Conservation (phyloP, 2,113 vertebrate genomes). For the Epinephelus moara region DNA sequence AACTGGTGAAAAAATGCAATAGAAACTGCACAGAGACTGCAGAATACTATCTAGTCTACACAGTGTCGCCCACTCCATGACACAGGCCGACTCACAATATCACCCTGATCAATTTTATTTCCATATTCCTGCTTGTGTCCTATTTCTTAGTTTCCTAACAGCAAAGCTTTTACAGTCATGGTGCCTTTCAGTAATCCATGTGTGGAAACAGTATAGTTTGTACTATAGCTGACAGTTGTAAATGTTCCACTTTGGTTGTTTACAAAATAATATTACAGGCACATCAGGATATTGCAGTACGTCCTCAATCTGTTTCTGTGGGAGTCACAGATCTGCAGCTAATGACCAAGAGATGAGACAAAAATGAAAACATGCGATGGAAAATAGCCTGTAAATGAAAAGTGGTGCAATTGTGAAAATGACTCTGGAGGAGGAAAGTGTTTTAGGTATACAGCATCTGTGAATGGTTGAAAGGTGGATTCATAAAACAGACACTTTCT, state of each 20-base stretch:
- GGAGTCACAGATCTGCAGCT: conserved; percentile 62
- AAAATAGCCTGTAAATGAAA: conserved; percentile 51
- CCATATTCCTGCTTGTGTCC: not conserved
- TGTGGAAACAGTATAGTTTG: conserved; percentile 20
- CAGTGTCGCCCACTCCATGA: not conserved
- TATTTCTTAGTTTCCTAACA: conserved; percentile 2
- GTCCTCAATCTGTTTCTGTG: conserved; percentile 43
- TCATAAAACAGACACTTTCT: conserved; percentile 8
- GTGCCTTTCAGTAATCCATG: not conserved
- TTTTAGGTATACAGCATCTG: conserved; percentile 28
- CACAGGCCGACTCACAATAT: not conserved
- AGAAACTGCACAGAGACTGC: conserved; percentile 24
- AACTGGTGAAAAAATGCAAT: not conserved
- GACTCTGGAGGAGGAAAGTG: conserved; percentile 27
- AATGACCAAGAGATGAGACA: conserved; percentile 58
- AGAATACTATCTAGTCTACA: not conserved
- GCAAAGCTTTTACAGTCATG: not conserved
- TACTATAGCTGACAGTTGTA: conserved; percentile 8
- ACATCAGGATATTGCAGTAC: conserved; percentile 34
- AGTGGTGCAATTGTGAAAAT: conserved; percentile 49
- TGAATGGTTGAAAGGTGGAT: conserved; percentile 12
- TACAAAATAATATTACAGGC: conserved; percentile 45
- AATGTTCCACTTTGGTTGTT: conserved; percentile 48
- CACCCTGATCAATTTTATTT: not conserved
- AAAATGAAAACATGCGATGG: conserved; percentile 36